phyloP scores from a whole-genome alignment of 2,797 vertebrate genomes.

The Anas georgica region DNA sequence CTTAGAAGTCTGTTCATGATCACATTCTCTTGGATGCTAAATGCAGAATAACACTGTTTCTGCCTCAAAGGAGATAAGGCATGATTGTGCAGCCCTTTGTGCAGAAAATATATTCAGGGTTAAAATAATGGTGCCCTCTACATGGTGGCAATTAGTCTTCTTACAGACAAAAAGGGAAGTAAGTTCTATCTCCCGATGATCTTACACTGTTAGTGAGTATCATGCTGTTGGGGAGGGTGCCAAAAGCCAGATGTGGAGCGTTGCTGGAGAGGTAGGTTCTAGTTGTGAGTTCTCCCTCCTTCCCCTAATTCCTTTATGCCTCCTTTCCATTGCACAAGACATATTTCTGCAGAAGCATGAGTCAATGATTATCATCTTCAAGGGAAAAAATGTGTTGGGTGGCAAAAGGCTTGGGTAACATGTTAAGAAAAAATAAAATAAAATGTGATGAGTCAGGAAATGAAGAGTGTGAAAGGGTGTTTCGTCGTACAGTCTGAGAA shows the following conservation, averaged over 20 bases:
- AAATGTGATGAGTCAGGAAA: neutral
- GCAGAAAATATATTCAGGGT: neutral
- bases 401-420: neutral
- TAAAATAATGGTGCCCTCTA: neutral
- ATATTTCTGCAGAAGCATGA: neutral
- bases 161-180: neutral
- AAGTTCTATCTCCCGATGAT: neutral
- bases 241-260: neutral
- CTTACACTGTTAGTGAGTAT: neutral
- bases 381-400: neutral
- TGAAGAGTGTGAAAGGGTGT: neutral
- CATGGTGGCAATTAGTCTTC: neutral
- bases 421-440: neutral
- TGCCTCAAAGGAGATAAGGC: neutral
- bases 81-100: neutral
- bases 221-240: neutral
- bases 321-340: neutral
- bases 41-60: neutral
- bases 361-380: neutral
- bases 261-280: neutral
- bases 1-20: neutral
- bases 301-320: neutral
- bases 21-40: neutral
- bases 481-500: neutral
- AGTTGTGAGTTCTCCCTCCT: neutral